phyloP scores from a whole-genome alignment of 2,797 vertebrate species.

The Thunnus albacares region DNA sequence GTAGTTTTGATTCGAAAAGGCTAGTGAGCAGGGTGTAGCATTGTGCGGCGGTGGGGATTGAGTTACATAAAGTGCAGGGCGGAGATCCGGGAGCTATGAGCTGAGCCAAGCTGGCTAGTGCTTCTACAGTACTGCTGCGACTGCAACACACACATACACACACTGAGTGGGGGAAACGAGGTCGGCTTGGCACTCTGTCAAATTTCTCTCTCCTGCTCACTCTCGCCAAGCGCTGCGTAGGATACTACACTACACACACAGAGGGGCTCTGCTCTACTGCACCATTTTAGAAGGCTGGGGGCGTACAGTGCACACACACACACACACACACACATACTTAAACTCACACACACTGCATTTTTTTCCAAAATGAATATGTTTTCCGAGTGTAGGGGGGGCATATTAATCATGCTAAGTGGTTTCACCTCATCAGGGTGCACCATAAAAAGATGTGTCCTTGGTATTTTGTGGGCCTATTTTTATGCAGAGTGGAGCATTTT shows the following conservation, averaged over 20 bases:
- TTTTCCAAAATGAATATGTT: slow-evolving; percentile 28
- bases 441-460: slow-evolving; percentile 31
- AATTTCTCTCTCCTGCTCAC: slow-evolving; percentile 69
- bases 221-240: slow-evolving; percentile 71
- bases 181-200: slow-evolving; percentile 80
- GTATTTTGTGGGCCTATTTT: slow-evolving; percentile 30
- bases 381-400: slow-evolving; percentile 14
- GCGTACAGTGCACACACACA: slow-evolving; percentile 44
- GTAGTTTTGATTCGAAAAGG: slow-evolving; percentile 28
- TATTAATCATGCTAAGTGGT: slow-evolving; percentile 42
- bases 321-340: background rate
- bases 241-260: slow-evolving; percentile 71
- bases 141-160: slow-evolving; percentile 63
- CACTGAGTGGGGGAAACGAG: slow-evolving; percentile 75
- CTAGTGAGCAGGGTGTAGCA: background rate
- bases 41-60: slow-evolving; percentile 61
- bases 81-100: slow-evolving; percentile 73
- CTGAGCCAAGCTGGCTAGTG: slow-evolving; percentile 74
- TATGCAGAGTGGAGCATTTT: background rate
- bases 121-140: slow-evolving; percentile 74
- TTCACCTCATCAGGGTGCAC: slow-evolving; percentile 26
- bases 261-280: slow-evolving; percentile 73
- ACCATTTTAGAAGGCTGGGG: slow-evolving; percentile 72
- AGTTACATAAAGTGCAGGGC: slow-evolving; percentile 82
- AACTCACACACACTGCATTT: slow-evolving; percentile 25